Evolutionary conservation across 2,113 vertebrate species (phyloP), one percentile per base, ranked within the genome.

Genomic region (Toxotes chatareus): DNA sequence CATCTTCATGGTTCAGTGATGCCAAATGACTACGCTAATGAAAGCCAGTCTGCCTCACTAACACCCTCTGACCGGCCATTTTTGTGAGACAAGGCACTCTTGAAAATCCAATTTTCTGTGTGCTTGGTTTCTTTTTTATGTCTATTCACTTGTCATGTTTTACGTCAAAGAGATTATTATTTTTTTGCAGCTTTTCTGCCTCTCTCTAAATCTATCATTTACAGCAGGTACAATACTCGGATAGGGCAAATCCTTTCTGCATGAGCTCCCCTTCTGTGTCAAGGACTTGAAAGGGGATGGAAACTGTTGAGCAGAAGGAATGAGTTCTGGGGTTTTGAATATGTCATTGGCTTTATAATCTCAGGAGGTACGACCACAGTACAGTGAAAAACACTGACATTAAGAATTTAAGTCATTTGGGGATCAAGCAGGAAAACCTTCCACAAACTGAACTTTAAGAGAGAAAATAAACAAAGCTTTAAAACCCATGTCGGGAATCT

Each of bases 101-200:
- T 83, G 84, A 94, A 94, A 95, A 95, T 93, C 93, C 93, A 95
- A 94, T 95, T 95, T 95, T 94, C 94, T 93, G 85, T 88, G 84
- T 79, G 88, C 90, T 93, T 89, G 86, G 88, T 86, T 92, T 93
- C 89, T 90, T 93, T 92, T 92, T 91, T 91, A 88, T 93, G 90
- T 88, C 93, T 90, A 81, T 93, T 94, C 94, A 93, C 91, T 93
- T 93, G 93, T 94, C 92, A 92, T 91, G 92, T 93, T 90, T 88
- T 88, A 83, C 80, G 92, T 93, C 93, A 89, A 85, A 85, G 80
- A 92, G 90, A 94, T 92, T 91, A 89, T 93, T 87, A 82, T 92
- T 91, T 89, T 55, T 88, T 72, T 83, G 62, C 89, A 74, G 56
- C 93, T 92, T 92, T 91, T 84, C 82, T 79, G 83, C 74, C 83